Conservation (phyloP, 2,113 vertebrate species). For the Istiophorus platypterus region DNA sequence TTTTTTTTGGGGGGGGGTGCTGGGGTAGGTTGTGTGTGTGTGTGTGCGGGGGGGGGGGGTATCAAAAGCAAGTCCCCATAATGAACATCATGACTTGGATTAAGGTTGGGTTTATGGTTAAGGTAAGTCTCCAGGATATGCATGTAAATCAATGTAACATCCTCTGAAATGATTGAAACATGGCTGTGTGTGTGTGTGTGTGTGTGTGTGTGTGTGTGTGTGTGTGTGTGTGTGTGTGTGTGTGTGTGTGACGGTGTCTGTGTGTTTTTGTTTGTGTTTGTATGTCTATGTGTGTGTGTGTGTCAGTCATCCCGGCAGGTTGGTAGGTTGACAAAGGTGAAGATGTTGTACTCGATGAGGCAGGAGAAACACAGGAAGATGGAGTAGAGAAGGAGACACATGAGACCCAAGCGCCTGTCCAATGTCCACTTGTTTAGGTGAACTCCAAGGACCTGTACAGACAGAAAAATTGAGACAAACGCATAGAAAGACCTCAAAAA, state of each 20-base stretch:
- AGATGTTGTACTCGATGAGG: conserved; percentile 99
- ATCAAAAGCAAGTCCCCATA: too few species aligned
- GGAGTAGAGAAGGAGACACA: conserved; percentile 92
- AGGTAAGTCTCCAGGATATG: too few species aligned
- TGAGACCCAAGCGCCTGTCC: conserved; percentile 92
- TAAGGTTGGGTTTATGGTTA: too few species aligned
- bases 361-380: conserved; percentile 99
- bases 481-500: not conserved
- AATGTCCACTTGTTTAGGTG: conserved; percentile 97
- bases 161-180: too few species aligned
- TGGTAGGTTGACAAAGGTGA: conserved; percentile 98
- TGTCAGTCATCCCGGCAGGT: conserved; percentile 92
- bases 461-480: conserved; percentile 6
- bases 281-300: not conserved
- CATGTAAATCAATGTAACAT: too few species aligned
- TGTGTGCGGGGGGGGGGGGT: too few species aligned
- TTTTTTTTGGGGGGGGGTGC: too few species aligned
- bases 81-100: too few species aligned
- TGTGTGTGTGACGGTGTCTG: conserved; percentile 19
- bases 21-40: too few species aligned
- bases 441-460: conserved; percentile 92
- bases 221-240: too few species aligned
- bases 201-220: too few species aligned
- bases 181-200: conserved; percentile 2
- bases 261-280: conserved; percentile 22